These are phyloP conservation scores for Bombus fervidus DNA, from an alignment of 1,140 invertebrate genomes.

Conservation along the genomic window DNA sequence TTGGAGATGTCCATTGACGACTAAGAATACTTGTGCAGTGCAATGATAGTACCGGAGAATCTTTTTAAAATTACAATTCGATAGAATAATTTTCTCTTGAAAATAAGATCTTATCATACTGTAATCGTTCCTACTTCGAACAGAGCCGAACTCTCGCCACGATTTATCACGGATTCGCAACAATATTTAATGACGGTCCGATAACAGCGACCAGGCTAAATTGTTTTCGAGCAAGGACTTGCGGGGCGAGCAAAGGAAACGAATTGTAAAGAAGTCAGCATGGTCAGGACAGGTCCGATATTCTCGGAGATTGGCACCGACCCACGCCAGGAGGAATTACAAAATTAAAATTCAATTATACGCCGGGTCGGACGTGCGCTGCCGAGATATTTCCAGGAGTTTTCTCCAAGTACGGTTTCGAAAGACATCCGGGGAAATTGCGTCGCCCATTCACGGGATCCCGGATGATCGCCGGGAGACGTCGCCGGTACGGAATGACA, in stretches of 20 bases:
- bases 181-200: neutral
- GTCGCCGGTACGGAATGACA: constrained; percentile 66
- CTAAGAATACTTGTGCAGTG: too few species aligned
- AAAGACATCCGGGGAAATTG: constrained; percentile 70
- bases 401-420: constrained; percentile 56
- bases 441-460: constrained; percentile 65
- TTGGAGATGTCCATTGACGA: too few species aligned
- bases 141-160: too few species aligned
- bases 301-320: constrained; percentile 61
- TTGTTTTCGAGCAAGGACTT: constrained; percentile 1
- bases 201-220: neutral
- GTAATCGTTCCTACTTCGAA: neutral
- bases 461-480: constrained; percentile 67
- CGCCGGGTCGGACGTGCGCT: constrained; percentile 54
- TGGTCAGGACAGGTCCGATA: constrained; percentile 66
- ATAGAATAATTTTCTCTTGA: too few species aligned
- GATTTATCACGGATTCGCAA: neutral
- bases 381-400: constrained; percentile 60
- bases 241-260: neutral
- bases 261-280: constrained; percentile 45
- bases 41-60: too few species aligned
- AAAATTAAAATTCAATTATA: constrained; percentile 75
- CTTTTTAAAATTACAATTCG: too few species aligned
- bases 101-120: neutral
- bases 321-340: constrained; percentile 63